These are phyloP conservation scores for Enteromius fasciolatus DNA, from an alignment of 2,797 vertebrate species.

Conservation along the genomic window DNA sequence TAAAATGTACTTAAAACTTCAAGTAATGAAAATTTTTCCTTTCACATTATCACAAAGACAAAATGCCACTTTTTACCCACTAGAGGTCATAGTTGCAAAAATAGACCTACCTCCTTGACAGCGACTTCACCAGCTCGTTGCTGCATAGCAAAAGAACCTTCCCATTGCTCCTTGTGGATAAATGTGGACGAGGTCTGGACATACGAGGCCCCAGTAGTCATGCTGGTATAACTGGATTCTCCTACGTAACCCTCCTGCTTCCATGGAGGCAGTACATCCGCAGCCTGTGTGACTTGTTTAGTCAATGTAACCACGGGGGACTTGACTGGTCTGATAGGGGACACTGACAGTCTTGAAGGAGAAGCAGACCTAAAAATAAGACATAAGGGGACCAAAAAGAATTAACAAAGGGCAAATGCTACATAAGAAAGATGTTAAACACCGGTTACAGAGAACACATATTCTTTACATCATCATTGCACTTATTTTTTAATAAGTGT, in stretches of 20 bases:
- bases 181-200: conserved; percentile 68
- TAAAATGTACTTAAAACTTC: background rate
- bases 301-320: conserved; percentile 79
- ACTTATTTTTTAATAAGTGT: background rate
- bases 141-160: conserved; percentile 75
- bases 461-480: background rate
- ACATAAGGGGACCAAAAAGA: background rate
- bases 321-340: conserved; percentile 84
- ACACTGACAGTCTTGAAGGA: conserved; percentile 84
- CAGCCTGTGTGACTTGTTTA: conserved; percentile 64
- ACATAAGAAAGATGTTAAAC: background rate
- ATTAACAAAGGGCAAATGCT: background rate
- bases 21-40: background rate
- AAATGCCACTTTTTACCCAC: conserved; percentile 31
- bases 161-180: conserved; percentile 81
- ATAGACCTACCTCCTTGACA: conserved; percentile 67
- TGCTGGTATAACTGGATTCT: conserved; percentile 77
- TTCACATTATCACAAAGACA: background rate
- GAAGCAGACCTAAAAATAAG: conserved; percentile 76
- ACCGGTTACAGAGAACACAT: background rate
- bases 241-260: conserved; percentile 82
- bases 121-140: conserved; percentile 59
- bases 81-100: conserved; percentile 39
- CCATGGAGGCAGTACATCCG: conserved; percentile 90
- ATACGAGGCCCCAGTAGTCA: conserved; percentile 66